Conservation (phyloP, 37 sponge, comb jelly and placozoan genomes). For the Halichondria panicea region DNA sequence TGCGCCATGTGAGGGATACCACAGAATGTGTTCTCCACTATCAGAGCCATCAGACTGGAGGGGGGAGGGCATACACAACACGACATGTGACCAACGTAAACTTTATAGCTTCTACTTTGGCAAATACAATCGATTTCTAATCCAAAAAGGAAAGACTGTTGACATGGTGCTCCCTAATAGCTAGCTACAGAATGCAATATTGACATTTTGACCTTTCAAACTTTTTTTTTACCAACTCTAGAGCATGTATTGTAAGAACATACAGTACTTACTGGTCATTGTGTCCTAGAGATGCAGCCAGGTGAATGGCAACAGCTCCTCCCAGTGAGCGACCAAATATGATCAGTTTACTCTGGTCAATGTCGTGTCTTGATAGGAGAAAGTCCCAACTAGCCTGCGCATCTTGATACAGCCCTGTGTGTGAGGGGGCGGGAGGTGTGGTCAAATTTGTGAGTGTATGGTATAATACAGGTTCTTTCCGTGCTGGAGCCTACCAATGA, state of each 20-base stretch:
- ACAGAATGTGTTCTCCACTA: constrained; percentile 98
- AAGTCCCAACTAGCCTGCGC: constrained; percentile 91
- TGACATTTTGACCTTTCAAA: too few relatives aligned
- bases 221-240: too few relatives aligned
- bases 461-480: too few relatives aligned
- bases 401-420: constrained; percentile 82
- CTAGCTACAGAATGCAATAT: not conserved
- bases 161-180: not conserved
- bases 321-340: constrained; percentile 94
- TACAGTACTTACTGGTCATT: constrained; percentile 72
- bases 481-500: too few relatives aligned
- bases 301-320: constrained; percentile 92
- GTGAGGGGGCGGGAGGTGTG: not conserved
- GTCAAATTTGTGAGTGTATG: too few relatives aligned
- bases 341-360: constrained; percentile 86
- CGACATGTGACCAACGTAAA: not conserved
- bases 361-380: constrained; percentile 79
- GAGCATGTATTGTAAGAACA: too few relatives aligned
- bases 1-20: constrained; percentile 94
- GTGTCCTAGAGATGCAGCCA: constrained; percentile 70
- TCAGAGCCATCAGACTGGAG: constrained; percentile 72
- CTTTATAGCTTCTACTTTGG: not conserved
- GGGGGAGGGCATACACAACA: not conserved
- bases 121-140: not conserved
- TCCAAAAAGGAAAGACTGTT: not conserved